Base-by-base conservation (phyloP, 2,888 invertebrate species). In the Agrochola lychnidis region DNA sequence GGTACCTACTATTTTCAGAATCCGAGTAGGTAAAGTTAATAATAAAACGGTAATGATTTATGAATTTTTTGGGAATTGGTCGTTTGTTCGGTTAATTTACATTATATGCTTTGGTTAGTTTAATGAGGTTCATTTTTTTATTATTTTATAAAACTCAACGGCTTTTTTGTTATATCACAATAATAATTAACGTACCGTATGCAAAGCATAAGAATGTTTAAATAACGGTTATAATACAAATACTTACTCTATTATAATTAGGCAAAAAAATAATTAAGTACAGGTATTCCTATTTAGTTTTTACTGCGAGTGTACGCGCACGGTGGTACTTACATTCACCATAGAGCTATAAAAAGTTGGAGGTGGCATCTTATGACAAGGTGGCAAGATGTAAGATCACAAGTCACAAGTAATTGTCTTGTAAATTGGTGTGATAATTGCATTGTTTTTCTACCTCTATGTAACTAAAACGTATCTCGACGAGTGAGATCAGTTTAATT, bases 221-320 rank as follows among this genome's bases (percentile, higher is more conserved):
- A 80, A 59, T 76, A 67, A 76, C 67, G 40, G 48, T 51, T 73
- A 76, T 19, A 42, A 40, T 64, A 30, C 19, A 56, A 42, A 53
- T 16, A 70, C 25, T 25, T 76, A 56, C 59, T 59, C 16, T 16
- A 30, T 61, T 51, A 36, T 66, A 70, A 76, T 62, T 68, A 68
- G 10, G 69, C 51, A 70, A 53, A 73, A 70, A 82, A 69, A 30
- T 25, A 67, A 48, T 53, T 30, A 45, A 57, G 57, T 59, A 36
- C 5, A 19, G n/a, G 63, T 56, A 69, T 59, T 59, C n/a, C 48
- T 53, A 66, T 67, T 79, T 61, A 53, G 56, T 83, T 83, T 83
- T 79, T 62, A 64, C 42, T 61, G 61, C 53, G 75, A 70, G 9
- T 69, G 57, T 79, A 74, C 71, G 48, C 14, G n/a, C 61, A 14